Evolutionary conservation across 2,797 vertebrate species (phyloP), one percentile per base, ranked within the genome.

Genomic region (Merluccius polli): DNA sequence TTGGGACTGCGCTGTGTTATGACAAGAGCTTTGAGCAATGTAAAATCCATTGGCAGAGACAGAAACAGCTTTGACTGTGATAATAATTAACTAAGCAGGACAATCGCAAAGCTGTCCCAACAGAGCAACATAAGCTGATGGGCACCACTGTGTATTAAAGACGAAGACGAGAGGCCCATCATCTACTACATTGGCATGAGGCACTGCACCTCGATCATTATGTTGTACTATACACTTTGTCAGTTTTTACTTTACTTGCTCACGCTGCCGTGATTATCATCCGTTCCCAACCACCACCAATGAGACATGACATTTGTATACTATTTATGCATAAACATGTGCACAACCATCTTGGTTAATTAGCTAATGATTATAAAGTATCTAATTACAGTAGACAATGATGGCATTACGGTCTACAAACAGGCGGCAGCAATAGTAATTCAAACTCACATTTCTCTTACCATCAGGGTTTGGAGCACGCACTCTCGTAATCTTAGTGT

Each of bases 361-460:
- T 79, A 29, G 74, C 68, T 80, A 75, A 84, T 84, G 78, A 82
- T 73, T 71, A 70, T 31, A 83, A 88, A 85, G 8, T 65, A 27
- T 59, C 70, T 80, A 75, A 81, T 82, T 59, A 73, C 78, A 78
- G 68, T 18, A 78, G 79, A 85, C 63, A 80, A 87, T 84, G 89
- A 87, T 81, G 81, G 78, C 77, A 84, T 75, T 83, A 63, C 87
- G 78, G 78, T 77, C 78, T 77, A 81, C 82, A 87, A 86, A 82
- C 84, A 89, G 81, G 91, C 80, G 84, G 70, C 81, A 90, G 89
- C 81, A 83, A 81, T 86, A 83, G 79, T 82, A 79, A 69, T 30
- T 16, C 15, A 16, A 32, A 18, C 67, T 32, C 9, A 38, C 36
- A 24, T 59, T 59, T 59, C 21, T 59, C 7, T 59, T 59, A n/a